Percentiles rank a stretch among this genome's conserved stretches.
Evolutionary conservation across 1,140 invertebrate genomes (phyloP).

Genomic region (Papilio dardanus): DNA sequence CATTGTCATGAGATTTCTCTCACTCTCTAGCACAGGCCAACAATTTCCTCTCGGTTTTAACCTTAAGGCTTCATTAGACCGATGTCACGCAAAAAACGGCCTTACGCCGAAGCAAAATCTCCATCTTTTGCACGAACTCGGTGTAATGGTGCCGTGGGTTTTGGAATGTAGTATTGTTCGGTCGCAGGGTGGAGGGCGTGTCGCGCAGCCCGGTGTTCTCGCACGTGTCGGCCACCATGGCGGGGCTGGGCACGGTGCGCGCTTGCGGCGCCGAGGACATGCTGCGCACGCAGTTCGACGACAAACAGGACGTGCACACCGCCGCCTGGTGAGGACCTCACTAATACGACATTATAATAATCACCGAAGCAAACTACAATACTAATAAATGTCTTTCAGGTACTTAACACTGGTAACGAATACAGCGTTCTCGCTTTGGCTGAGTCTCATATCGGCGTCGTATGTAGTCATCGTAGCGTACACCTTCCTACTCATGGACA

Average conservation of each 20-base stretch:
- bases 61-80: too few relatives aligned
- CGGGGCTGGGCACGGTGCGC: conserved; percentile 91
- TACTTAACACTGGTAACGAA: conserved; percentile 89
- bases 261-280: conserved; percentile 87
- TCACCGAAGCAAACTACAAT: not conserved
- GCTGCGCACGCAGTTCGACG: conserved; percentile 89
- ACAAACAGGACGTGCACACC: conserved; percentile 85
- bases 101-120: too few relatives aligned
- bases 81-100: too few relatives aligned
- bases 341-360: not conserved
- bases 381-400: conserved; percentile 68
- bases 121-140: too few relatives aligned
- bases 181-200: conserved; percentile 75
- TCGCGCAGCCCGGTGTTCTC: conserved; percentile 90
- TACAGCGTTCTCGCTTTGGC: conserved; percentile 90
- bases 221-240: conserved; percentile 88
- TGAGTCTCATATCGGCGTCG: conserved; percentile 89
- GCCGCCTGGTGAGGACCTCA: conserved; percentile 75
- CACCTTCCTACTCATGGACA: conserved; percentile 86
- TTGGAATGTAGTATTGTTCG: too few relatives aligned
- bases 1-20: too few relatives aligned
- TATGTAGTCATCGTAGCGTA: conserved; percentile 88
- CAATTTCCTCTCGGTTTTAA: too few relatives aligned
- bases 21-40: too few relatives aligned
- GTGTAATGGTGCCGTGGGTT: too few relatives aligned